These are phyloP conservation scores for Oncorhynchus mykiss DNA, from an alignment of 2,113 vertebrate genomes.

Conservation along the genomic window DNA sequence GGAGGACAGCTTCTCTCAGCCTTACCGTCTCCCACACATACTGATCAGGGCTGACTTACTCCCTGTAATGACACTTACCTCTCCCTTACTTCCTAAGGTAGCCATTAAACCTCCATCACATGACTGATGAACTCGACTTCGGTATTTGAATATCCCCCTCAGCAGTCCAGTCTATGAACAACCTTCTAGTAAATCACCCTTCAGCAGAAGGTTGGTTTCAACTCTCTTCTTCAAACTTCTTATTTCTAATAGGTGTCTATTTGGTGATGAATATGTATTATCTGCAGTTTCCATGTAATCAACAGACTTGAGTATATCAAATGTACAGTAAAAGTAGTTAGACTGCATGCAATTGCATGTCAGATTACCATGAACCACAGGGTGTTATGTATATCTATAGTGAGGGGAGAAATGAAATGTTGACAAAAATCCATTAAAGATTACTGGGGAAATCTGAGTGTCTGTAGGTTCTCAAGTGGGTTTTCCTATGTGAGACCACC, in stretches of 20 bases:
- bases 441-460: background rate
- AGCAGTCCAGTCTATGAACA: conserved; percentile 27
- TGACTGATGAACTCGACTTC: conserved; percentile 26
- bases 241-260: background rate
- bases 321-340: too few relatives aligned
- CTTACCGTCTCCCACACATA: conserved; percentile 33
- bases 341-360: too few relatives aligned
- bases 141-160: conserved; percentile 46
- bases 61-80: conserved; percentile 71
- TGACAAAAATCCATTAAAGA: background rate
- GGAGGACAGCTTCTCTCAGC: conserved; percentile 26
- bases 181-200: conserved; percentile 30
- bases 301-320: background rate
- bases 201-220: background rate
- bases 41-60: conserved; percentile 43
- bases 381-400: background rate
- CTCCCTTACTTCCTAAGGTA: conserved; percentile 23
- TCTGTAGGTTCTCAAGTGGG: too few relatives aligned
- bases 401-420: background rate
- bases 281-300: background rate
- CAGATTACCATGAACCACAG: background rate
- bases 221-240: background rate
- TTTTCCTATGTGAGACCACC: background rate
- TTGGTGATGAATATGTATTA: background rate
- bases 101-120: conserved; percentile 37